These are phyloP conservation scores for Porphyrio hochstetteri DNA, from an alignment of 2,113 vertebrate genomes.

Conservation along the genomic window DNA sequence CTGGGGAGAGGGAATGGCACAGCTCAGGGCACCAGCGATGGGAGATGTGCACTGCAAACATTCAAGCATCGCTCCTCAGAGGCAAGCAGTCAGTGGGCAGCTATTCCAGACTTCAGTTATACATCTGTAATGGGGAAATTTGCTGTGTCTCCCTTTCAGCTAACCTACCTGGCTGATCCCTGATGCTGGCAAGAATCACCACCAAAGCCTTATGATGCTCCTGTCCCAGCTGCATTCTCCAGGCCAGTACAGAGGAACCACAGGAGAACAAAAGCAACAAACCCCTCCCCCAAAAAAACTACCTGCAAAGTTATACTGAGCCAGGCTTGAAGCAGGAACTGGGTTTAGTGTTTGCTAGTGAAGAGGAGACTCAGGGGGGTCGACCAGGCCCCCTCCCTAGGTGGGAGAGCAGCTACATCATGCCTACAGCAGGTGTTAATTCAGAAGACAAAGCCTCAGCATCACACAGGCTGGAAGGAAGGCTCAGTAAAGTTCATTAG, in stretches of 20 bases:
- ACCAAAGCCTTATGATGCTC: accelerated
- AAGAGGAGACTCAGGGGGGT: accelerated
- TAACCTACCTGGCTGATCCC: neutral
- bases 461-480: neutral
- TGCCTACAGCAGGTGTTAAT: neutral
- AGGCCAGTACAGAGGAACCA: neutral
- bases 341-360: neutral
- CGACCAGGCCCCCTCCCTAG: neutral
- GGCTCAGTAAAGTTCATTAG: neutral
- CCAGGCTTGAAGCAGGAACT: neutral
- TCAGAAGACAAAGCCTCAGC: neutral
- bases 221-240: neutral
- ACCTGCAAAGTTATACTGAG: neutral
- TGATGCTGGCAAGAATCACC: neutral
- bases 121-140: neutral
- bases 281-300: accelerated
- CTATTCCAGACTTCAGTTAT: neutral
- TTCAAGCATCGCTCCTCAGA: neutral
- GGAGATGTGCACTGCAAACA: neutral
- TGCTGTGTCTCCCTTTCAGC: neutral
- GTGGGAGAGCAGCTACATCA: accelerated
- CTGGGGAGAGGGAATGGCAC: neutral
- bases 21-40: neutral
- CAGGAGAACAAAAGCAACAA: neutral
- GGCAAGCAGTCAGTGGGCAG: neutral